Base-by-base conservation (phyloP, 2,888 invertebrate species). In the Pycnomerus fuliginosus region DNA sequence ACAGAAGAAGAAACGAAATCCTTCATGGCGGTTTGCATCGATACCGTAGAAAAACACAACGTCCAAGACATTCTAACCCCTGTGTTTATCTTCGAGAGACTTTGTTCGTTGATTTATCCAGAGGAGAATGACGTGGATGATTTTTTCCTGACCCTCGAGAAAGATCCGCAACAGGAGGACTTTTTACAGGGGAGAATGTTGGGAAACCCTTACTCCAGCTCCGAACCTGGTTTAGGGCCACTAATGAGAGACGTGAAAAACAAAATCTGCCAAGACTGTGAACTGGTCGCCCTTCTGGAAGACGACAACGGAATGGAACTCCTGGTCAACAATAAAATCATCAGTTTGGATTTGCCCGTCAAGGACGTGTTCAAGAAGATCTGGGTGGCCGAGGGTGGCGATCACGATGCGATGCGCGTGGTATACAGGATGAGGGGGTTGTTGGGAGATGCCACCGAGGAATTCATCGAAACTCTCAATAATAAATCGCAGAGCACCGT, bases 271-370 rank as follows among this genome's bases (percentile, higher is more conserved):
- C 90, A 90, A 30, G 98, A 99, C 74, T 98, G 98, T 72, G 98
- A 99, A 69, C 77, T 99, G 45, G 94, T 99, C n/a, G 97, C 98
- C 0, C 74, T 99, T 15, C 74, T 98, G 1, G 98, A 99, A 68
- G 98, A 99, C 70, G 99, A 98, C 72, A 97, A 94, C 65, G 97
- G 97, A 38, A 98, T 98, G 96, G 97, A 97, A 69, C 76, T 98
- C 53, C 79, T 99, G 16, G 97, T 99, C 3, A 92, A 93, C 70
- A 97, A 97, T 71, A 97, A 97, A 76, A 99, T 99, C 55, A 97
- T 99, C 72, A 94, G 94, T 48, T 78, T 99, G 8, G 96, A 98
- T 73, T 76, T 99, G 57, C 91, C 94, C 0, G 98, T 98, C 8
- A 93, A 93, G 69, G 96, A 96, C 64, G 90, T 90, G 1, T 86